phyloP scores from a whole-genome alignment of 92 coral and sea anemone species.

The Palythoa caribaeorum region DNA sequence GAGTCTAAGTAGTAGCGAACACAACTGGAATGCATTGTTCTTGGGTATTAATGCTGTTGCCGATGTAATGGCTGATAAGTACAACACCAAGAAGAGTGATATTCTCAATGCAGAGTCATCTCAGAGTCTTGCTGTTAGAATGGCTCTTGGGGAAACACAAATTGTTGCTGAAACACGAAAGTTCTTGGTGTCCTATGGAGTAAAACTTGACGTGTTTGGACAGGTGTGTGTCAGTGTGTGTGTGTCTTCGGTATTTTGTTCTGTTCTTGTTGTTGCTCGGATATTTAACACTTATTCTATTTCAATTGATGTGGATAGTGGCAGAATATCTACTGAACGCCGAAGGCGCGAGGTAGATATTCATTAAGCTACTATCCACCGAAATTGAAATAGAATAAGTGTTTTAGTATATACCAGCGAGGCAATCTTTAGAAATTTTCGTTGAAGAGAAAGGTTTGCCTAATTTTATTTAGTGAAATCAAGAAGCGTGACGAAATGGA shows the following conservation, averaged over 20 bases:
- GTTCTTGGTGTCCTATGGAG: slow-evolving; percentile 87
- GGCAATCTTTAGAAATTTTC: too few species aligned
- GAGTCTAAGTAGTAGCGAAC: slow-evolving; percentile 82
- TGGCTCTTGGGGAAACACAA: slow-evolving; percentile 99
- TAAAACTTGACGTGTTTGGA: slow-evolving; percentile 96
- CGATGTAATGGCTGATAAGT: slow-evolving; percentile 96
- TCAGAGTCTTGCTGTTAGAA: slow-evolving; percentile 91
- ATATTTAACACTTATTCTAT: too few species aligned
- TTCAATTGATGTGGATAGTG: too few species aligned
- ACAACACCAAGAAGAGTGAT: slow-evolving; percentile 89
- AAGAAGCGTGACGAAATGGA: too few species aligned
- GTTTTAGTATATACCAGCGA: too few species aligned
- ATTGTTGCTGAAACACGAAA: slow-evolving; percentile 97
- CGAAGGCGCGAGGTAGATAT: too few species aligned
- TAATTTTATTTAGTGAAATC: too few species aligned
- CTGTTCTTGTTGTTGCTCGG: too few species aligned
- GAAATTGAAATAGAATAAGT: too few species aligned
- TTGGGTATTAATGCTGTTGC: slow-evolving; percentile 97
- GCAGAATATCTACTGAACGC: too few species aligned
- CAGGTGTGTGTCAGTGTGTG: slow-evolving; percentile 75
- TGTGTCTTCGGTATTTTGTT: neutral
- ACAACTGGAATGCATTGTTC: slow-evolving; percentile 97
- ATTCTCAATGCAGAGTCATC: slow-evolving; percentile 90
- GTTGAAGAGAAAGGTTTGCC: too few species aligned
- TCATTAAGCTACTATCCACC: too few species aligned